Conservation (phyloP, 2,888 invertebrate genomes). For the Drosophila cyrtoloma region DNA sequence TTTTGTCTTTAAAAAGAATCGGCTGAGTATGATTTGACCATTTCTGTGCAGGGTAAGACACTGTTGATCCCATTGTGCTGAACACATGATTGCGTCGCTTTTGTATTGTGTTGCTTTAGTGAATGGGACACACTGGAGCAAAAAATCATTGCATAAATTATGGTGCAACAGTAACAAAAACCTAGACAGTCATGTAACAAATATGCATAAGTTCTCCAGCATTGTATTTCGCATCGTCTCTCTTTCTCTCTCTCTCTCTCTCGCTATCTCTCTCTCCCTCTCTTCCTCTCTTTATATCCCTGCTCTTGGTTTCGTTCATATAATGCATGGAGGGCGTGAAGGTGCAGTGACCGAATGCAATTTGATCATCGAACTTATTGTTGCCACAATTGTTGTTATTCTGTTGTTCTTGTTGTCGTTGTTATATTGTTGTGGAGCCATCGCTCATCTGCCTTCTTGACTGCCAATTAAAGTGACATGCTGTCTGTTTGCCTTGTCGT, state of each 20-base stretch:
- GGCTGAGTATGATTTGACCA: neutral
- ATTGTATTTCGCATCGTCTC: constrained; percentile 6
- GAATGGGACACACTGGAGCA: constrained; percentile 36
- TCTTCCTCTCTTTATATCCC: neutral
- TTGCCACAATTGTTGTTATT: constrained; percentile 9
- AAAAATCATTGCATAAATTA: constrained; percentile 75
- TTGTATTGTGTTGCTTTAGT: constrained; percentile 60
- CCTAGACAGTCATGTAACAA: constrained; percentile 52
- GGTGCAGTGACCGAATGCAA: constrained; percentile 34
- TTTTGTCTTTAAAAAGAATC: neutral
- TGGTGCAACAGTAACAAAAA: constrained; percentile 32
- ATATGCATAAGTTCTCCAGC: constrained; percentile 61
- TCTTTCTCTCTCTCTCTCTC: neutral
- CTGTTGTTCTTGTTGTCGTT: constrained; percentile 7
- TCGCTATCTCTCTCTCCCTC: neutral
- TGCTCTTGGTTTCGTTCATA: neutral
- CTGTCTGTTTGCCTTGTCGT: constrained; percentile 64
- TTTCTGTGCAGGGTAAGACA: neutral
- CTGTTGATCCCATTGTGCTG: constrained; percentile 20
- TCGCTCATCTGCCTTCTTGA: constrained; percentile 49
- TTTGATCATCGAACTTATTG: constrained; percentile 29
- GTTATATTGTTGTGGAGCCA: constrained; percentile 27
- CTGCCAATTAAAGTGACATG: constrained; percentile 71
- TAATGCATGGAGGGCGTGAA: constrained; percentile 9
- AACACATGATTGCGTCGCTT: constrained; percentile 38